Percentiles rank a stretch among this genome's conserved stretches.
Evolutionary conservation across 2,797 vertebrate species (phyloP).

Genomic region (Euthynnus affinis): DNA sequence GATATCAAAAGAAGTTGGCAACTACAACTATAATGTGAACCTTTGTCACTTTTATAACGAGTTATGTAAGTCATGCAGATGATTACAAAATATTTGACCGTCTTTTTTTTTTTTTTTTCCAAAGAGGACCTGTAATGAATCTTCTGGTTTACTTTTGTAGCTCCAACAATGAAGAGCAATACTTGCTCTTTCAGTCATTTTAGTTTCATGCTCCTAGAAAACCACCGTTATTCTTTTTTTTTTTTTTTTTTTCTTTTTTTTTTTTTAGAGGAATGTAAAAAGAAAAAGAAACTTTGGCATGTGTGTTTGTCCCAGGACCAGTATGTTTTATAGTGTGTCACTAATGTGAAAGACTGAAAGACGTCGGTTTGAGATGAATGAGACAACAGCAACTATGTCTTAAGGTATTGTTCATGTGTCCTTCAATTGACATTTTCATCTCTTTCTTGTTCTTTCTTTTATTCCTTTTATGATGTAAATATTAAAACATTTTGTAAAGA

Average conservation of each 20-base stretch:
- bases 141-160: conserved; percentile 23
- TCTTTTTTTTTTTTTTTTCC: conserved; percentile 33
- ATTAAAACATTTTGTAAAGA: conserved; percentile 87
- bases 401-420: conserved; percentile 46
- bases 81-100: conserved; percentile 15
- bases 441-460: conserved; percentile 64
- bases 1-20: conserved; percentile 29
- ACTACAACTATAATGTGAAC: conserved; percentile 3
- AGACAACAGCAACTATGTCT: conserved; percentile 31
- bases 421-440: conserved; percentile 60
- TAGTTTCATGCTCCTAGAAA: conserved; percentile 34
- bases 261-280: conserved; percentile 34
- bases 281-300: conserved; percentile 28
- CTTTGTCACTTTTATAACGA: conserved; percentile 34
- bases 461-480: conserved; percentile 84
- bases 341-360: conserved; percentile 63
- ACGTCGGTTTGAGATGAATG: conserved; percentile 39
- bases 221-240: neutral
- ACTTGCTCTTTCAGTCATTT: conserved; percentile 34
- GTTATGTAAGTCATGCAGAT: conserved; percentile 21
- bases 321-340: conserved; percentile 55
- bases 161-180: conserved; percentile 19
- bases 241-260: no score
- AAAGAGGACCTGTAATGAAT: conserved; percentile 47
- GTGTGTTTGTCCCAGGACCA: conserved; percentile 51